These are phyloP conservation scores for Mastigias papua DNA, from an alignment of 30 jellyfish, hydroid and myxozoan species.

Conservation along the genomic window DNA sequence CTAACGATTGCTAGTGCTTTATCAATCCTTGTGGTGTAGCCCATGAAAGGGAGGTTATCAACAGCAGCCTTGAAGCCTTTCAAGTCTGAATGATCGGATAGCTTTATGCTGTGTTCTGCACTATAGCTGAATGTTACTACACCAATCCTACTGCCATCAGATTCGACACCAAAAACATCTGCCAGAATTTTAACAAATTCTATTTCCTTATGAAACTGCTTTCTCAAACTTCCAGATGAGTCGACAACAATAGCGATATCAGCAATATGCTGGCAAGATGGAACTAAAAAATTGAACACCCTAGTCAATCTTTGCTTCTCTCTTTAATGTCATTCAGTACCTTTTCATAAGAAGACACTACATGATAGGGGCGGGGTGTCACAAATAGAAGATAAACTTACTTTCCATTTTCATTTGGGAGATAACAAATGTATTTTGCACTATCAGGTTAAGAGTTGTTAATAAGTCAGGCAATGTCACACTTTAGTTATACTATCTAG, in stretches of 20 bases:
- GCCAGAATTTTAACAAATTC: conserved; percentile 53
- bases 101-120: conserved; percentile 56
- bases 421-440: too few species aligned
- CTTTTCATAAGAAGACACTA: too few species aligned
- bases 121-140: conserved; percentile 70
- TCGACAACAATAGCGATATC: conserved; percentile 74
- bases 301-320: too few species aligned
- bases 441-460: too few species aligned
- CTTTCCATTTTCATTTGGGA: too few species aligned
- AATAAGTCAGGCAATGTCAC: too few species aligned
- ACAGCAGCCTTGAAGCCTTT: conserved; percentile 52
- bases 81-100: conserved; percentile 22
- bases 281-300: too few species aligned
- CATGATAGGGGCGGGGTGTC: too few species aligned
- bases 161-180: conserved; percentile 9
- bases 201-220: conserved; percentile 40
- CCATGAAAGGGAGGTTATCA: conserved; percentile 52
- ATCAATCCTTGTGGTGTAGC: conserved; percentile 74
- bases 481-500: too few species aligned
- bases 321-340: too few species aligned
- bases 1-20: conserved; percentile 54
- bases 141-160: conserved; percentile 57
- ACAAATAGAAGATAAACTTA: too few species aligned
- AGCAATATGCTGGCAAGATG: conserved; percentile 53
- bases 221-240: conserved; percentile 78